These are phyloP conservation scores for Pluvialis apricaria DNA, from an alignment of 2,113 vertebrate genomes.

Conservation along the genomic window DNA sequence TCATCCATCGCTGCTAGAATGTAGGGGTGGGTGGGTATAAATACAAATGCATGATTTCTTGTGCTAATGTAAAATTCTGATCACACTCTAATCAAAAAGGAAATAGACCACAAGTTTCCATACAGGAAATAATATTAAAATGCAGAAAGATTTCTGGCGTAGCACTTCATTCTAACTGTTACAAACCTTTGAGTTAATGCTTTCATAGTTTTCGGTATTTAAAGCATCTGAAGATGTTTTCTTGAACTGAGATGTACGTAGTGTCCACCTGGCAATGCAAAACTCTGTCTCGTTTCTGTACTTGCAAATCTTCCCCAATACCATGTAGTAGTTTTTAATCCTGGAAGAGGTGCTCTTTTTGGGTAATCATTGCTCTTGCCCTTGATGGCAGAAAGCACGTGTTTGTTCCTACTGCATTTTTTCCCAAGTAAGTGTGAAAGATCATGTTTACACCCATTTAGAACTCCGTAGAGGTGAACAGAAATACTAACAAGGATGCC, in stretches of 20 bases:
- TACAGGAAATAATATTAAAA: background rate
- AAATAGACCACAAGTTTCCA: background rate
- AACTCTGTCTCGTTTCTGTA: background rate
- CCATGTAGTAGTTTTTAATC: background rate
- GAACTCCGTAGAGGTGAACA: background rate
- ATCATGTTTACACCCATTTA: background rate
- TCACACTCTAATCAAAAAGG: background rate
- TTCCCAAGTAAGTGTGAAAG: background rate
- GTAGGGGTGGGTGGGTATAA: rapidly evolving
- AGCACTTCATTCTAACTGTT: background rate
- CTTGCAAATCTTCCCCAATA: background rate
- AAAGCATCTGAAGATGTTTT: background rate
- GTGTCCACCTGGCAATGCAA: too few species aligned
- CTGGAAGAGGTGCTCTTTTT: background rate
- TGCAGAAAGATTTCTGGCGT: background rate
- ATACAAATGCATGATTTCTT: background rate
- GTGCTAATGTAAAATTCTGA: background rate
- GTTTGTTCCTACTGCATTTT: background rate
- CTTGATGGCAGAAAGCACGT: background rate
- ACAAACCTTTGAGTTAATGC: background rate
- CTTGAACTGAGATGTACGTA: background rate
- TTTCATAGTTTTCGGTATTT: background rate
- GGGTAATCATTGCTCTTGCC: background rate
- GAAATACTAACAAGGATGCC: background rate
- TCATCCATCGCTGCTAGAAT: background rate